These are phyloP conservation scores for Rhagonycha fulva DNA, from an alignment of 2,888 invertebrate species.

Conservation along the genomic window DNA sequence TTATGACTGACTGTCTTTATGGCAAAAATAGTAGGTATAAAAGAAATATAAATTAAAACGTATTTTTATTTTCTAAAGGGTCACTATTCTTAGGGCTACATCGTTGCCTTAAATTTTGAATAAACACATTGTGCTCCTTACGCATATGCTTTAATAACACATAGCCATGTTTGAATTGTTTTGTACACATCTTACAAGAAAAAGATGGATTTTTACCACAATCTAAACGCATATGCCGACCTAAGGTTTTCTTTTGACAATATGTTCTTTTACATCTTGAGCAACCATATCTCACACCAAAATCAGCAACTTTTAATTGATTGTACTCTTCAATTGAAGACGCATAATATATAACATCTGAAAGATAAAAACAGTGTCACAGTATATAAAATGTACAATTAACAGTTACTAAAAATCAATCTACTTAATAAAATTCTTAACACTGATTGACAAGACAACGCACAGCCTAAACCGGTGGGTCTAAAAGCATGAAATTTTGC, in stretches of 20 bases:
- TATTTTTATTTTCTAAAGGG: not conserved
- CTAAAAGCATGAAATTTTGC: too few species aligned
- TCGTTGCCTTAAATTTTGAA: conserved; percentile 35
- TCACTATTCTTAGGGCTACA: not conserved
- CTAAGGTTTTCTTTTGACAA: conserved; percentile 51
- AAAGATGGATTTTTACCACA: conserved; percentile 54
- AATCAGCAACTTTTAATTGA: conserved; percentile 46
- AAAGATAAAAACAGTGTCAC: conserved; percentile 20
- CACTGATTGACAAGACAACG: too few species aligned
- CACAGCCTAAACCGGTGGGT: too few species aligned
- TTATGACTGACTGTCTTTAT: not conserved
- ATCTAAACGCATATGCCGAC: conserved; percentile 56
- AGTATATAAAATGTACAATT: not conserved
- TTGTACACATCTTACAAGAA: conserved; percentile 46
- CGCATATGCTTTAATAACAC: conserved; percentile 50
- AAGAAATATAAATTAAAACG: not conserved
- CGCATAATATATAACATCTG: conserved; percentile 45
- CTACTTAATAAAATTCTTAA: too few species aligned
- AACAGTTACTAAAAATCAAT: not conserved
- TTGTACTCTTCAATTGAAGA: conserved; percentile 50
- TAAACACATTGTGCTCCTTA: conserved; percentile 44
- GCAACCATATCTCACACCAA: conserved; percentile 48
- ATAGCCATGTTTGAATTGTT: conserved; percentile 44
- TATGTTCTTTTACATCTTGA: conserved; percentile 49
- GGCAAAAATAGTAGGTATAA: not conserved